Base-by-base conservation (phyloP, 2,113 vertebrate genomes). In the Poeciliopsis retropinna region DNA sequence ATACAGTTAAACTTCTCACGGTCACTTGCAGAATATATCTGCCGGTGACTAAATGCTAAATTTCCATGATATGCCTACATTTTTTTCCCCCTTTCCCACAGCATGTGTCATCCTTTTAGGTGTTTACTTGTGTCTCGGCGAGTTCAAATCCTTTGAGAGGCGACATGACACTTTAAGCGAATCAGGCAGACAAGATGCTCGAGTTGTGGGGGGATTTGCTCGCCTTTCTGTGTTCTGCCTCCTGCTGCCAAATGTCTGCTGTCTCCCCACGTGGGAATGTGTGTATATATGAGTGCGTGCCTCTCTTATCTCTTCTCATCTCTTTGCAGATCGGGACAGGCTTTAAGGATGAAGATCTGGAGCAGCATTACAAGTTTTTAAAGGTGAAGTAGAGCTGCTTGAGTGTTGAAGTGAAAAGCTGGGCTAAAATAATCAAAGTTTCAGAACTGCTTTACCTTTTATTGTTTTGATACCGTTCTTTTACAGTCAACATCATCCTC, bases 311-410 rank as follows among this genome's bases (percentile, higher is more conserved):
- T 84, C 47, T 70, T 78, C 82, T 73, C 14, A 34, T 70, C 80
- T 82, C 73, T 75, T 73, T 1, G 51, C 93, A 98, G 97, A 96
- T 98, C 3, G 97, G 97, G 72, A 97, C 96, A 0, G 97, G 97
- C 76, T 98, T 98, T 91, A 96, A 96, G 17, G 97, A 98, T 66
- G 96, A 97, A 76, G 94, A 95, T 85, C 91, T 98, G 82, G 96
- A 97, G 72, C 94, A 93, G 51, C 95, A 96, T 83, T 88, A 95
- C 84, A 94, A 91, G 82, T 94, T 92, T 78, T 92, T 97, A 47
- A 95, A 97, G 97, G 97, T 98, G 88, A 79, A 71, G 70, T 39
- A 72, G n/a, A 64, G 25, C 34, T 0, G 27, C 31, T n/a, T 37
- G 67, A 30, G 73, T 65, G 72, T 64, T 13, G 22, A 28, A 34